phyloP scores from a whole-genome alignment of 92 coral and sea anemone genomes.

The Bergia sp. region DNA sequence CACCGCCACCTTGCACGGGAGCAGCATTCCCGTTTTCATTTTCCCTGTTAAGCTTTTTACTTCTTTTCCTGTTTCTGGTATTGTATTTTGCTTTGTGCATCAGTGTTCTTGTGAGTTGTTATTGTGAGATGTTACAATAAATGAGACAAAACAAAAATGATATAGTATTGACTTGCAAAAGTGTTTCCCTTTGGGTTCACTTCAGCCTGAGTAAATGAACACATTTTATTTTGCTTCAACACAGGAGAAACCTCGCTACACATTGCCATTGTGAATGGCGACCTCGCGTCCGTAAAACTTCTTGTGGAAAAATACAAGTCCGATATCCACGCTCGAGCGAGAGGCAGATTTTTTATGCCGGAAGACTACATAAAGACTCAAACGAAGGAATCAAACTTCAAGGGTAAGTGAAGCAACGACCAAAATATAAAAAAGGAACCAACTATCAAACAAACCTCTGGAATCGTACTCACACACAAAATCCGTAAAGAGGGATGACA shows the following conservation, averaged over 20 bases:
- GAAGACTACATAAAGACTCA: slow-evolving; percentile 75
- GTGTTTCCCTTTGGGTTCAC: not conserved
- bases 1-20: too few species aligned
- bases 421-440: too few species aligned
- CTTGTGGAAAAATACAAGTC: slow-evolving; percentile 65
- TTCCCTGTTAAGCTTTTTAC: too few species aligned
- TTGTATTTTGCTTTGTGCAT: too few species aligned
- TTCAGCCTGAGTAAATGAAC: not conserved
- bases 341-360: slow-evolving; percentile 78
- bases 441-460: not conserved
- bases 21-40: too few species aligned
- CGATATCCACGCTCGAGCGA: slow-evolving; percentile 78
- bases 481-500: not conserved
- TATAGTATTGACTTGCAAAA: not conserved
- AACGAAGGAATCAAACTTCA: slow-evolving; percentile 58
- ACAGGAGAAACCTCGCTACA: slow-evolving; percentile 84
- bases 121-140: too few species aligned
- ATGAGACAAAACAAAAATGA: too few species aligned
- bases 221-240: not conserved
- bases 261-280: slow-evolving; percentile 80
- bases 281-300: slow-evolving; percentile 67
- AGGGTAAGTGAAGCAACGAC: slow-evolving; percentile 43
- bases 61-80: too few species aligned
- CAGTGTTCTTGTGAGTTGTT: too few species aligned
- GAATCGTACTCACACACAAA: not conserved